Evolutionary conservation across 2,797 vertebrate species (phyloP).

Genomic region (Taeniopygia guttata): DNA sequence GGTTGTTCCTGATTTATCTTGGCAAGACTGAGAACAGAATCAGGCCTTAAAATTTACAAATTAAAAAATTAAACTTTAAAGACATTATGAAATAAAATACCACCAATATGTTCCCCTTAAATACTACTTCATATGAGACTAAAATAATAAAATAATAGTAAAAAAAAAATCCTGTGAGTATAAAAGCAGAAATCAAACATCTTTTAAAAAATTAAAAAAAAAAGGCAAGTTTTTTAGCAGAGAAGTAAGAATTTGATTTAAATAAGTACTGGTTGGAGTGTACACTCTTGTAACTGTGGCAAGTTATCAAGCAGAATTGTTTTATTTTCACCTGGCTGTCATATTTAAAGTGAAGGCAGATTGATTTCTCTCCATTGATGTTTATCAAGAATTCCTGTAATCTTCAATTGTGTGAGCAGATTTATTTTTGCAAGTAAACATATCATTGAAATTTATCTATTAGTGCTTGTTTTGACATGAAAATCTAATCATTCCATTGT

Average conservation of each 20-base stretch:
- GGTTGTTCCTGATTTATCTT: neutral
- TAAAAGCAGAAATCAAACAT: neutral
- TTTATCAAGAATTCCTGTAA: neutral
- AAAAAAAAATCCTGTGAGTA: neutral
- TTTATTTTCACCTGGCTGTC: neutral
- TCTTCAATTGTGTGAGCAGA: neutral
- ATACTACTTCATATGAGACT: neutral
- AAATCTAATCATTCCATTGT: neutral
- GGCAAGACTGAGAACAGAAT: neutral
- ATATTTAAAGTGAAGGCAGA: conserved; percentile 20
- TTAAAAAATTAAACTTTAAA: neutral
- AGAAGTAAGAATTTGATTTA: conserved; percentile 16
- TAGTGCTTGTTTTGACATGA: neutral
- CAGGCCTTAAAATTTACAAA: neutral
- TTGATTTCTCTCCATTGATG: neutral
- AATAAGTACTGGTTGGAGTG: neutral
- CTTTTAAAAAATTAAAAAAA: neutral
- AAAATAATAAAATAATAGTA: neutral
- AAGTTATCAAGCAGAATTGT: neutral
- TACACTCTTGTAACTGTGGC: neutral
- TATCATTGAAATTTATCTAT: neutral
- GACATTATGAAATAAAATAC: neutral
- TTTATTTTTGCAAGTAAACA: neutral
- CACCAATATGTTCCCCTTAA: neutral
- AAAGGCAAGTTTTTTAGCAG: neutral